phyloP scores from a whole-genome alignment of 2,113 vertebrate genomes.

The Cryptotis parvus region DNA sequence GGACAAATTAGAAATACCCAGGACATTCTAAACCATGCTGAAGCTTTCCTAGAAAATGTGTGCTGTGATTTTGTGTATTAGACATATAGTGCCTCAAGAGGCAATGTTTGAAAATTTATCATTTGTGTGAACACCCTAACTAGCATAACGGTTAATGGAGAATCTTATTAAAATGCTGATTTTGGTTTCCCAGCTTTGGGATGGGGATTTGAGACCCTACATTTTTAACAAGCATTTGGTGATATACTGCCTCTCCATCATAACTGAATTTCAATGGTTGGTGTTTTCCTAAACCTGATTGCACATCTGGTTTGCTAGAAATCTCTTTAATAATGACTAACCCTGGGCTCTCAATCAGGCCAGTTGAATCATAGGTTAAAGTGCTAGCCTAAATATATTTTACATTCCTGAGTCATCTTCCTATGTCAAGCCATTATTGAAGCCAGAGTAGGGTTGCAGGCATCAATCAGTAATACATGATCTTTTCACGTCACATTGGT shows the following conservation, averaged over 20 bases:
- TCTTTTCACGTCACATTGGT: not conserved
- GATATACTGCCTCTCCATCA: not conserved
- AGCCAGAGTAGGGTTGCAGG: not conserved
- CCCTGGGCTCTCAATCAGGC: not conserved
- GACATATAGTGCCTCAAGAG: not conserved
- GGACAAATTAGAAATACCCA: not conserved
- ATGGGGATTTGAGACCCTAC: not conserved
- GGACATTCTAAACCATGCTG: not conserved
- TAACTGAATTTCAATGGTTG: not conserved
- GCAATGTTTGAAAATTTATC: not conserved
- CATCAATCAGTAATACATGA: no score
- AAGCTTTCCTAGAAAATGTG: not conserved
- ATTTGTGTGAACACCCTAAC: not conserved
- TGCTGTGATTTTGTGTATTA: not conserved
- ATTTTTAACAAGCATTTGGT: not conserved
- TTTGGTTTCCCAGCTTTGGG: not conserved
- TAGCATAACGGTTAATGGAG: not conserved
- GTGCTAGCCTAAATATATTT: not conserved
- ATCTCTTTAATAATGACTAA: not conserved
- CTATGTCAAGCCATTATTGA: not conserved
- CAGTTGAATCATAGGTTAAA: not conserved
- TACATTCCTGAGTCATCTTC: not conserved
- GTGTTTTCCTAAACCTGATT: not conserved
- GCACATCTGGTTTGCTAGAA: not conserved
- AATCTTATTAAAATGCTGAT: conserved; percentile 30